phyloP scores from a whole-genome alignment of 2,888 invertebrate species.

The Dusona sp. region DNA sequence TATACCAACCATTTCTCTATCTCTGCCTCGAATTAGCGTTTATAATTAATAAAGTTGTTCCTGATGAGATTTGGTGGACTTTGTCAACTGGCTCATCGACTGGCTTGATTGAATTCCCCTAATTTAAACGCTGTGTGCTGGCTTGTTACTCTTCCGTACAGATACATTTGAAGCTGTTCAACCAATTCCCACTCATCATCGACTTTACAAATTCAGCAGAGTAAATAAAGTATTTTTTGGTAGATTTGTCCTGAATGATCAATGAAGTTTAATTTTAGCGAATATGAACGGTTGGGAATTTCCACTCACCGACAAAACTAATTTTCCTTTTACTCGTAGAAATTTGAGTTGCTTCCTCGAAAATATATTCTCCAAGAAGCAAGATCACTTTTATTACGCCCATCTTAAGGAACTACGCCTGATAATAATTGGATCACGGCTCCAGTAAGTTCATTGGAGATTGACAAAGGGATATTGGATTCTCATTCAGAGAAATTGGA shows the following conservation, averaged over 20 bases:
- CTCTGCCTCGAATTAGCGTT: constrained; percentile 37
- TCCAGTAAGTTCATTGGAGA: neutral
- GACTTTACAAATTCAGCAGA: neutral
- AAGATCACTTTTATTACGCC: constrained; percentile 1
- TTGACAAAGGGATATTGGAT: constrained; percentile 26
- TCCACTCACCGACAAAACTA: neutral
- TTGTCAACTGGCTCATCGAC: constrained; percentile 15
- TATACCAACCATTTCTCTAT: neutral
- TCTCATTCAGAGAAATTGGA: neutral
- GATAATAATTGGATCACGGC: constrained; percentile 18
- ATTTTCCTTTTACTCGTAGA: neutral
- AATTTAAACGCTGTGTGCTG: neutral
- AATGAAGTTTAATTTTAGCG: neutral
- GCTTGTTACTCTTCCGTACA: neutral
- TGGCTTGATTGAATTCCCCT: constrained; percentile 39
- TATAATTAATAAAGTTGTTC: constrained; percentile 61
- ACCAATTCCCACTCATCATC: neutral
- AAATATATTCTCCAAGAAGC: neutral
- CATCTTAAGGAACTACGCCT: neutral
- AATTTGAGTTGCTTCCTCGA: neutral
- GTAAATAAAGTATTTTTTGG: neutral
- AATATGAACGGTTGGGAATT: neutral
- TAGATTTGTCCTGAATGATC: neutral
- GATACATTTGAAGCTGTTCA: neutral
- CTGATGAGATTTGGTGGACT: constrained; percentile 32